Base-by-base conservation (phyloP, 2,888 invertebrate genomes). In the Junonia oenone region DNA sequence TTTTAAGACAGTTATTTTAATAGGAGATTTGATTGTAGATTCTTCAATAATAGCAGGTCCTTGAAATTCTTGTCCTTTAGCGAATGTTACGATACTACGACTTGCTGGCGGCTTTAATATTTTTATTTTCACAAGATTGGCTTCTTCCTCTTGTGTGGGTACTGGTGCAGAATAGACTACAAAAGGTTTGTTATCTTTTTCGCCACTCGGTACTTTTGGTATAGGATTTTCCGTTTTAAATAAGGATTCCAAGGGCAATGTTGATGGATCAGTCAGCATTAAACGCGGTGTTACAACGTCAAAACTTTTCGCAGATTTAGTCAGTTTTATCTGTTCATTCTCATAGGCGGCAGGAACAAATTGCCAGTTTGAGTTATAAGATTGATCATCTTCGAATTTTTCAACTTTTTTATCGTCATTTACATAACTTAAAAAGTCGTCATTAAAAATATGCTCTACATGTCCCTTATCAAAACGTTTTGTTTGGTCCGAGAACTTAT, bases 171-270 rank as follows among this genome's bases (percentile, higher is more conserved):
- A 91, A 64, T 91, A 91, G 0, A 91, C 88, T 1, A 89, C 71
- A 66, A 87, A 90, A 0, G 90, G 88, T 64, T 83, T 79, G 26
- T 74, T 80, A n/a, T 65, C 68, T 31, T 60, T 63, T n/a, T 70
- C 68, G 31, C 72, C 67, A 52, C 59, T 69, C 1, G 75, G 62
- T 72, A 81, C 80, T 57, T 73, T 76, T 3, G 77, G 76, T 59
- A 74, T 56, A 0, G 91, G 87, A 49, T 80, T 83, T 70, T 92
- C 83, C 54, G 91, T 91, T 72, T 92, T 92, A 67, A 95, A 95
- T 6, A 95, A 78, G 1, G 91, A 93, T 81, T 95, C 93, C 61
- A 95, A 75, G 9, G 94, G 82, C 61, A 95, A 91, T 0, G 94
- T 94, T 0, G 94, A 93, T 1, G 93, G 91, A 74, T 94, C 92